Evolutionary conservation across 2,113 vertebrate genomes (phyloP), one percentile per base, ranked within the genome.

Genomic region (Sitta europaea): DNA sequence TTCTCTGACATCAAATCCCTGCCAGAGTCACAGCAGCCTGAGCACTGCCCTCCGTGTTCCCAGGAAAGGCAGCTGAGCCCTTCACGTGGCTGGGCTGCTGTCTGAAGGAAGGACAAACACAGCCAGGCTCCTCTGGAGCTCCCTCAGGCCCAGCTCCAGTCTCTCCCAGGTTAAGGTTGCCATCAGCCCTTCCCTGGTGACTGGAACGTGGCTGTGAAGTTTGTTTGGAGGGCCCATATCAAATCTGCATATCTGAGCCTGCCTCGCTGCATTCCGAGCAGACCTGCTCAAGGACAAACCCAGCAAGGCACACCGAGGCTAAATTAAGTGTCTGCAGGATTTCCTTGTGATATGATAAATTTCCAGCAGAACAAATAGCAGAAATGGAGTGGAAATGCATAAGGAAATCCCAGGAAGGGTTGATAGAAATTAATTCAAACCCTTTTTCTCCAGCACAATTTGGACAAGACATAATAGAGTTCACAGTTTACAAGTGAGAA

Each of bases 351-450:
- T 62, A n/a, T 20, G 78, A 72, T 48, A 78, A 55, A 59, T 81
- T 85, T 81, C 85, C 89, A 82, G 76, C 72, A 91, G 86, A 92
- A 90, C 47, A 94, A 96, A 74, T 6, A 85, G 59, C 68, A 84
- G 43, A 59, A 71, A 67, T 9, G 33, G 51, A 83, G 67, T 24
- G 84, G 48, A 55, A 92, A 76, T 12, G 25, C 50, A 29, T 8
- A 45, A 83, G 78, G 25, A 88, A 83, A 88, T 48, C 67, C 71
- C 79, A 86, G 24, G 38, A 88, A 95, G 57, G n/a, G 72, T 0
- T 55, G 80, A 50, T 15, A 57, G 48, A 61, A 92, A 75, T 91
- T 0, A 91, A 92, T 78, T 70, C 12, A 61, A 84, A 97, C 12
- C 22, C 48, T 50, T 68, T 82, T 14, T 20, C 28, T 54, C 75